Evolutionary conservation across 2,888 invertebrate species (phyloP), one percentile per base, ranked within the genome.

Genomic region (Meloe dianella): DNA sequence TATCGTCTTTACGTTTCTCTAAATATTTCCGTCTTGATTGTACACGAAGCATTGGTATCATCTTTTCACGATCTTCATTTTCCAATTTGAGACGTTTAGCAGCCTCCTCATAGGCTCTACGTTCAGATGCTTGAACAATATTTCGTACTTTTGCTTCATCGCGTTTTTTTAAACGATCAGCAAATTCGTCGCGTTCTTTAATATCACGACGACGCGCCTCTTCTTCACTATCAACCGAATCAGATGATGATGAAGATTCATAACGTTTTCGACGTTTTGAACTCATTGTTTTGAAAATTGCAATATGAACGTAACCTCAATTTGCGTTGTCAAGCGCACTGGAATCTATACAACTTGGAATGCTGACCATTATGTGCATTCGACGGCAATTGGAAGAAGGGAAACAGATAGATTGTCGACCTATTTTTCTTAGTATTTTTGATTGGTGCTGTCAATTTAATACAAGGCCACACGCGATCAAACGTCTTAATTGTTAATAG

Each of bases 1-100:
- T 99, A 80, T 99, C 98, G 66, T 93, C 95, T 84, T 97, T 97
- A 57, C 99, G 88, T 83, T 98, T 99, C 80, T 94, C 94, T 75
- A 99, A 87, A 83, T 99, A 99, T 78, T 95, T 93, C 58, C 97
- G 86, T 29, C 99, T 89, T 0, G 98, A 98, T 80, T 97, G 93
- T 20, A 96, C 87, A 38, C 99, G 87, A 27, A 99, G 83, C 78
- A 93, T 92, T 0, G 97, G 96, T 61, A 99, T 85, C 73, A 97
- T 88, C 81, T 93, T 94, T 63, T 93, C 93, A 59, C 93, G 87
- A 77, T 95, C 94, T 77, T 95, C 92, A 38, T 90, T 89, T 84
- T 97, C 96, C 74, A 97, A 80, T 83, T 96, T 94, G 1, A 97
- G 86, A 20, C 97, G 87, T 82, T 95, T 96, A 7, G 95, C 93